Evolutionary conservation across 2,888 invertebrate genomes (phyloP), one percentile per base, ranked within the genome.

Genomic region (Heliconius hortense): DNA sequence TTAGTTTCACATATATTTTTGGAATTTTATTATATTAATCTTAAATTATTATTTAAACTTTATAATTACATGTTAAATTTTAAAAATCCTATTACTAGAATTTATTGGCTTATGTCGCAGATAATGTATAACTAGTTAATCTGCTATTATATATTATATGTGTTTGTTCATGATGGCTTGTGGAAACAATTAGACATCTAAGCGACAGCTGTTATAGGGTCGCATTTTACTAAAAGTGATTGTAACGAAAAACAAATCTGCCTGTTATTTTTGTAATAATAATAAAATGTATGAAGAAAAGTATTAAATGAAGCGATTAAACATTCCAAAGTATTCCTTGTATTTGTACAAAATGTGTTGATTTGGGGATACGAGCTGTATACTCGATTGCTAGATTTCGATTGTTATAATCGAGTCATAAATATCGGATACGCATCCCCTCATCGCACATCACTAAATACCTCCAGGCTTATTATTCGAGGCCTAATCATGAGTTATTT

Each of bases 241-340:
- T 39, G 18, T 71, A 62, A 11, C 15, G 26, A 60, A 60, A 59
- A 43, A 21, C 26, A 71, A 60, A 71, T 71, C 43, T 62, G 71
- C 39, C 71, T 26, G 26, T 71, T 71, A 71, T 71, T 71, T 71
- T 71, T 62, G 60, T 62, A 62, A 71, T 7, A 43, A 60, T 69
- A 28, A 31, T 28, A 28, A 56, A 56, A 56, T 69, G 69, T 56
- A 56, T 56, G 1, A 69, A 56, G 1, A 35, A 69, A 56, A 69
- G 69, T 56, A 56, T 60, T 71, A 43, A 39, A 59, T 28, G 21
- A 53, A 56, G 15, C 35, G n/a, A 35, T 70, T 56, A 24, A 70
- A 60, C 60, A 71, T 62, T 71, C 71, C 71, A 71, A 71, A 71
- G 71, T 71, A 71, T 71, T 62, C 8, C 60, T 60, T 26, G 35